Evolutionary conservation across 2,888 invertebrate species (phyloP).

Genomic region (Allacma fusca): DNA sequence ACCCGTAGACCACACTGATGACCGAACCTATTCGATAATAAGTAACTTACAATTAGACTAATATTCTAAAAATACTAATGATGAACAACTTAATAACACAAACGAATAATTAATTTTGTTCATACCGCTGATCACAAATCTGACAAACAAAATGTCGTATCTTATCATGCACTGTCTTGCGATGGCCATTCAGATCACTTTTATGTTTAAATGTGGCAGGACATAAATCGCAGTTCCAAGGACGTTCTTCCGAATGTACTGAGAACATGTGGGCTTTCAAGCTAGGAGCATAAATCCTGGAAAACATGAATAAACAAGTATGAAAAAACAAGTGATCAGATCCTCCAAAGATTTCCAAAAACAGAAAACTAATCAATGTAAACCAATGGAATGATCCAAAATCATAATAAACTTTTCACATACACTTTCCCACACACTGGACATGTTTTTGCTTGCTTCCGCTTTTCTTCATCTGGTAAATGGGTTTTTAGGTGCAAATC

Average conservation of each 20-base stretch:
- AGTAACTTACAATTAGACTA: no score
- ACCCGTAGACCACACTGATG: conserved; percentile 43
- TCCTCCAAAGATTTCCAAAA: no score
- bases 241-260: conserved; percentile 42
- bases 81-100: no score
- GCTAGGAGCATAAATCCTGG: conserved; percentile 41
- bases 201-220: conserved; percentile 44
- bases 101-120: no score
- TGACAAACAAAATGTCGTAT: conserved; percentile 40
- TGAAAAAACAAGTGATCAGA: no score
- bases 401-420: no score
- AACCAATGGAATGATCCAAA: no score
- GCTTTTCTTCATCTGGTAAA: conserved; percentile 45
- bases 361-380: no score
- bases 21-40: conserved; percentile 42
- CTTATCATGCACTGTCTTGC: conserved; percentile 45
- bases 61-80: no score
- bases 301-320: not conserved
- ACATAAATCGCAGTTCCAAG: conserved; percentile 45
- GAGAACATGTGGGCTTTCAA: conserved; percentile 46
- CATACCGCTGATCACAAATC: conserved; percentile 42
- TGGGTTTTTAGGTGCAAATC: conserved; percentile 44
- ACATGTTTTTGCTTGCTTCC: conserved; percentile 39
- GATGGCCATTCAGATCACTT: conserved; percentile 44
- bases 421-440: conserved; percentile 45